These are phyloP conservation scores for Actenoides hombroni DNA, from an alignment of 2,113 vertebrate species.

Conservation along the genomic window DNA sequence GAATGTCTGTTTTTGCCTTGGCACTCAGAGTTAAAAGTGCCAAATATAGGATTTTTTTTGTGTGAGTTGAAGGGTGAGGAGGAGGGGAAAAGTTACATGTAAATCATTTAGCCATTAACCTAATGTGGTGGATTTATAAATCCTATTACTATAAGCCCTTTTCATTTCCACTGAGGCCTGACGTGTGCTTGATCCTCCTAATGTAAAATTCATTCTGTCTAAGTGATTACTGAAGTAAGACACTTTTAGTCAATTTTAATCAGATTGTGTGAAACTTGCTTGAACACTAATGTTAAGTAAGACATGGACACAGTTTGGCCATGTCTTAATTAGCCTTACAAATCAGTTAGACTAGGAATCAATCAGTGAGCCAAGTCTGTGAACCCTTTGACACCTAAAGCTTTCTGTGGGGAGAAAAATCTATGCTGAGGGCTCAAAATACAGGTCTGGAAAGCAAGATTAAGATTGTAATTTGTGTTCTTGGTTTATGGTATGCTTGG, in stretches of 20 bases:
- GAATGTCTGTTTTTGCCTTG: conserved; percentile 66
- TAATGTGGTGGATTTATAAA: conserved; percentile 81
- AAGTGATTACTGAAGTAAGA: conserved; percentile 80
- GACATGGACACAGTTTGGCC: conserved; percentile 69
- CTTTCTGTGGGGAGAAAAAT: conserved; percentile 11
- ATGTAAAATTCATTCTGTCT: conserved; percentile 79
- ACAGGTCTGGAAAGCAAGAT: conserved; percentile 12
- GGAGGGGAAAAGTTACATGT: conserved; percentile 75
- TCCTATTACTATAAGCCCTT: conserved; percentile 79
- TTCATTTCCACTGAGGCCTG: conserved; percentile 78
- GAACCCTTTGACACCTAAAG: conserved; percentile 55
- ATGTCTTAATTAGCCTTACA: conserved; percentile 71
- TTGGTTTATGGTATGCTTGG: not conserved
- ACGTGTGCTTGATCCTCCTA: conserved; percentile 76
- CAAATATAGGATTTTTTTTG: conserved; percentile 35
- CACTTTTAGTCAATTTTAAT: conserved; percentile 78
- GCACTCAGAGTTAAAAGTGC: conserved; percentile 65
- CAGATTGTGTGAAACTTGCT: conserved; percentile 72
- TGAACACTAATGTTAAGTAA: conserved; percentile 58
- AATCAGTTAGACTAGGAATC: conserved; percentile 59
- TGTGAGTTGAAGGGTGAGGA: conserved; percentile 74
- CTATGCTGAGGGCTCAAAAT: not conserved
- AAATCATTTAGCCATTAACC: conserved; percentile 82
- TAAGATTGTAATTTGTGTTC: conserved; percentile 27
- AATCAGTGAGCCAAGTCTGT: conserved; percentile 52